Evolutionary conservation across 2,113 vertebrate genomes (phyloP).

Genomic region (Tachuris rubrigastra): DNA sequence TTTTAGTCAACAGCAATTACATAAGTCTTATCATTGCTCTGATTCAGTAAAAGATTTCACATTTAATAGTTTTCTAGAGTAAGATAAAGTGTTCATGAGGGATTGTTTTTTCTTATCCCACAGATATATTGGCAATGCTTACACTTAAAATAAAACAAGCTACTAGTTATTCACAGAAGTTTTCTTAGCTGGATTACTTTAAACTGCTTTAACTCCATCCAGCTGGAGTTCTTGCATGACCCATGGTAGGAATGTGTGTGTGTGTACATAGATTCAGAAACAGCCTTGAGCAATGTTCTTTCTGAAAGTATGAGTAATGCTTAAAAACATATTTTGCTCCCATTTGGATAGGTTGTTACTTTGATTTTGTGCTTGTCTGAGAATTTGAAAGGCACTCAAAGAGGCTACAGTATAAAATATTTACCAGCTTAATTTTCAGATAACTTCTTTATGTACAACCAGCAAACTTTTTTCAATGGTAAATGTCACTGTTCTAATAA

Average conservation of each 20-base stretch:
- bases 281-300: slow-evolving; percentile 42
- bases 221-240: neutral
- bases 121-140: neutral
- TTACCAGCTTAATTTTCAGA: slow-evolving; percentile 18
- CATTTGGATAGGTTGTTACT: slow-evolving; percentile 36
- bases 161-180: neutral
- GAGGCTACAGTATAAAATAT: slow-evolving; percentile 30
- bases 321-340: slow-evolving; percentile 49
- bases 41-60: neutral
- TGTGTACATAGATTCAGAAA: neutral
- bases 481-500: neutral
- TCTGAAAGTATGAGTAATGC: neutral
- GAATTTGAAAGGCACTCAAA: slow-evolving; percentile 31
- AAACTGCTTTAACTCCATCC: neutral
- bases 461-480: neutral
- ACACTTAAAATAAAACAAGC: neutral
- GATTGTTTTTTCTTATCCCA: neutral
- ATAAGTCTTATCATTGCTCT: neutral
- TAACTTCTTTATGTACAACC: neutral
- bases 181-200: neutral
- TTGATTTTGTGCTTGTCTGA: slow-evolving; percentile 48
- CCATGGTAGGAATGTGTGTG: neutral
- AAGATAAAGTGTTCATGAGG: neutral
- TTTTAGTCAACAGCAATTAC: neutral
- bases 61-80: neutral